phyloP scores from a whole-genome alignment of 2,113 vertebrate genomes.

The Saguinus midas region DNA sequence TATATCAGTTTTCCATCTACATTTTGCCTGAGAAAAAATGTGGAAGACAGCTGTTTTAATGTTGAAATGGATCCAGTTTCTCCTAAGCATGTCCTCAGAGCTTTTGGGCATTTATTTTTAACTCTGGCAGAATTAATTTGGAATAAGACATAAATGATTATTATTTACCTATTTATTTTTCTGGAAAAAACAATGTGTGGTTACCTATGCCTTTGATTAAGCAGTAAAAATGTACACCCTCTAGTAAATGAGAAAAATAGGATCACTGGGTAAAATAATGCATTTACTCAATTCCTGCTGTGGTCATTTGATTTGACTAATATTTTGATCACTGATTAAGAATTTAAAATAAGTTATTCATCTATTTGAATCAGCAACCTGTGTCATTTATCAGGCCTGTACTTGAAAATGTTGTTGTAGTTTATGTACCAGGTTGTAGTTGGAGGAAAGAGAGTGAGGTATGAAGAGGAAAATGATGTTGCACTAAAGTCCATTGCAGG shows the following conservation, averaged over 20 bases:
- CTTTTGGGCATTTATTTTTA: constrained; percentile 59
- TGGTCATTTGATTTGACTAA: neutral
- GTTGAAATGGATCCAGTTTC: constrained; percentile 67
- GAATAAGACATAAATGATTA: constrained; percentile 34
- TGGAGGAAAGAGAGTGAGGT: neutral
- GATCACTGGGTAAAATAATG: neutral
- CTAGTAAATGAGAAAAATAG: neutral
- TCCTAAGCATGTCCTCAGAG: constrained; percentile 43
- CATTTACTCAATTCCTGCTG: neutral
- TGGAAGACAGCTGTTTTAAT: constrained; percentile 70
- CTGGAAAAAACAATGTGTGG: neutral
- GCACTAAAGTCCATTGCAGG: neutral
- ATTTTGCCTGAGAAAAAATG: constrained; percentile 66
- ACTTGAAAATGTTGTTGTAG: neutral
- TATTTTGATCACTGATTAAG: constrained; percentile 29
- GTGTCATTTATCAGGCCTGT: neutral
- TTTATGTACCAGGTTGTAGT: neutral
- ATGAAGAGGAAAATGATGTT: neutral
- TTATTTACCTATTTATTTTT: constrained; percentile 23
- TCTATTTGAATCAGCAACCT: neutral
- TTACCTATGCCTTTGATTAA: neutral
- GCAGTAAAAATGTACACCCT: neutral
- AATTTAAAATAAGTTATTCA: neutral
- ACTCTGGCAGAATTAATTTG: constrained; percentile 53
- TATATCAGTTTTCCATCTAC: constrained; percentile 68